Conservation (phyloP, 2,113 vertebrate genomes). For the Macquaria ambigua region DNA sequence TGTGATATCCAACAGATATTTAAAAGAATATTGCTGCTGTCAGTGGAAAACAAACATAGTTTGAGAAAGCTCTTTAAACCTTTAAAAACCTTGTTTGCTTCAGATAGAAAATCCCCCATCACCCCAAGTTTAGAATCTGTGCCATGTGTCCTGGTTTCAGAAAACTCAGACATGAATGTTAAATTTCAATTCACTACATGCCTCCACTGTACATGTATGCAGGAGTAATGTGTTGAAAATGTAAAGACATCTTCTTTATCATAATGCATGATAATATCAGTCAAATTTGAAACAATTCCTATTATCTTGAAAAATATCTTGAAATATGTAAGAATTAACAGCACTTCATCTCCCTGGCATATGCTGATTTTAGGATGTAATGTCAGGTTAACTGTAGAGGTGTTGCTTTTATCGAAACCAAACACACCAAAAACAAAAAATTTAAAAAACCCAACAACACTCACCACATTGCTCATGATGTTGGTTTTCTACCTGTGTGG, state of each 20-base stretch:
- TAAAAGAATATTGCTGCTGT: neutral
- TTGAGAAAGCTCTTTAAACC: neutral
- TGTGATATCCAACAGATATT: neutral
- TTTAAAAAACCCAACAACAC: neutral
- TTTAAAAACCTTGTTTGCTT: neutral
- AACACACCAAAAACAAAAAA: no score
- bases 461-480: slow-evolving; percentile 34
- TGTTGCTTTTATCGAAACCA: neutral
- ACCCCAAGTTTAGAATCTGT: neutral
- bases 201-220: neutral
- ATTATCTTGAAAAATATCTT: neutral
- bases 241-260: neutral
- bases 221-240: neutral
- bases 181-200: neutral
- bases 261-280: neutral
- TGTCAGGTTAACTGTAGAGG: neutral
- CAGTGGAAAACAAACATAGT: neutral
- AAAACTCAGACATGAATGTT: neutral
- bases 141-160: neutral
- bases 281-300: neutral
- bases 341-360: neutral
- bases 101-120: neutral
- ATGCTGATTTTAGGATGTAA: neutral
- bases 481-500: slow-evolving; percentile 60
- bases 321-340: no score